Conservation (phyloP, 2,797 vertebrate species). For the Otolemur crassicaudatus region DNA sequence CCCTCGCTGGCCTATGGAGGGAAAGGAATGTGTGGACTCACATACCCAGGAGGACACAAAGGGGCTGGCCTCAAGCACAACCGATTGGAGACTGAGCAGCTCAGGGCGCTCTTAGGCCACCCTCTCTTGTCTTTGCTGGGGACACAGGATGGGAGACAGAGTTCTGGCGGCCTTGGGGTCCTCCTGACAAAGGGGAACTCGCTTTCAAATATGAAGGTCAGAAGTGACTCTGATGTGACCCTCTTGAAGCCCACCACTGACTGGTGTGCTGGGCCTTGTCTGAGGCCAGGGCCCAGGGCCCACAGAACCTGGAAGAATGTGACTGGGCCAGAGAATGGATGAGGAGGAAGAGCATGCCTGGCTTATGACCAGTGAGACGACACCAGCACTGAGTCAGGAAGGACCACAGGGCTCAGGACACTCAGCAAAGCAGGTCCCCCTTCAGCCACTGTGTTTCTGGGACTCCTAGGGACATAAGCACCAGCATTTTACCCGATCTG, state of each 20-base stretch:
- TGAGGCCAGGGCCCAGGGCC: background rate
- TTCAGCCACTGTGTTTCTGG: background rate
- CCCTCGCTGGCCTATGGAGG: background rate
- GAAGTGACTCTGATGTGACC: background rate
- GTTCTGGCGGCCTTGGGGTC: background rate
- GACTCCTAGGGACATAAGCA: background rate
- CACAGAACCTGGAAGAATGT: too few relatives aligned
- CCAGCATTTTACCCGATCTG: too few relatives aligned
- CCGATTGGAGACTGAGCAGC: too few relatives aligned
- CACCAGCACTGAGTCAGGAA: background rate
- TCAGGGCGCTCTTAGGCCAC: too few relatives aligned
- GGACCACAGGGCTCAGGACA: background rate
- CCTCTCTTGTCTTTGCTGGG: background rate
- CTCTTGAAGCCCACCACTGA: background rate
- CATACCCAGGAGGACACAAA: background rate
- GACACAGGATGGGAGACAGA: background rate
- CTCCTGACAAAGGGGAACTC: background rate
- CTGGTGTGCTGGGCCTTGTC: background rate
- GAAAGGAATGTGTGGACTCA: background rate
- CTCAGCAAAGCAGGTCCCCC: accelerated
- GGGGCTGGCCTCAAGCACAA: background rate
- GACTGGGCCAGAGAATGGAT: background rate
- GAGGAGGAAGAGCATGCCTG: background rate
- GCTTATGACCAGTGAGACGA: background rate
- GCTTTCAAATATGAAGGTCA: background rate